A percentile compares a stretch with the other conserved stretches of the same genome.
Conservation (phyloP, 2,888 invertebrate species). For the Tetheella fluctuosa region DNA sequence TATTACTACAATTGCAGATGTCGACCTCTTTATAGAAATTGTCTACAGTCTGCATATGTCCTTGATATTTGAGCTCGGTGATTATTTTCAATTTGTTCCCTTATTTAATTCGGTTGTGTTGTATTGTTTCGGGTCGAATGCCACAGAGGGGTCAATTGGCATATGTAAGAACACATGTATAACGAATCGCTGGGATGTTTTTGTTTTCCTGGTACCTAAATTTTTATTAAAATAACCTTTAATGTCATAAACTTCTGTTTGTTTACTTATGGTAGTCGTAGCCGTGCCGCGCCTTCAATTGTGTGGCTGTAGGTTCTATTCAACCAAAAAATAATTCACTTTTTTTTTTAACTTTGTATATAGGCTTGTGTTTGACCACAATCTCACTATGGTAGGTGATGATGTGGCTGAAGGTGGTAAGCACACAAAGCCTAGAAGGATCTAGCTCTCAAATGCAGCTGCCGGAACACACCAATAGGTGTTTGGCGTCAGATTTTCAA, state of each 20-base stretch:
- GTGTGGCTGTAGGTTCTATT: no score
- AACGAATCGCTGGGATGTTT: neutral
- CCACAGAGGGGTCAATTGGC: slow-evolving; percentile 34
- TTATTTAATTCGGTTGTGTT: slow-evolving; percentile 54
- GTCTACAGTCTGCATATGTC: slow-evolving; percentile 28
- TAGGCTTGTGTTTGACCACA: no score
- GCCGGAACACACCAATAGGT: no score
- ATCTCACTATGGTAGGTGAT: no score
- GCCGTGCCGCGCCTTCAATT: no score
- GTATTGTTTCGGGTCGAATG: slow-evolving; percentile 49
- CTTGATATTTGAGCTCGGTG: slow-evolving; percentile 47
- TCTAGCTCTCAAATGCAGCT: no score
- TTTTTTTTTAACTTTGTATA: no score
- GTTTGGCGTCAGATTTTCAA: no score
- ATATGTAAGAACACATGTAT: neutral
- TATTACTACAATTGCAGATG: slow-evolving; percentile 33
- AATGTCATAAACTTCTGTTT: neutral
- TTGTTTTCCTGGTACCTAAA: slow-evolving; percentile 30
- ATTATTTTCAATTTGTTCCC: slow-evolving; percentile 51
- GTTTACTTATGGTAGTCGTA: slow-evolving; percentile 17
- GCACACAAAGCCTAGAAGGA: no score
- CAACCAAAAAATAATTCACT: no score
- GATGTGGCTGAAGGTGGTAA: no score
- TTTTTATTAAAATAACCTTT: neutral
- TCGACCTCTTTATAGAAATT: slow-evolving; percentile 24